Evolutionary conservation across 2,113 vertebrate genomes (phyloP).

Genomic region (Marmota monax): DNA sequence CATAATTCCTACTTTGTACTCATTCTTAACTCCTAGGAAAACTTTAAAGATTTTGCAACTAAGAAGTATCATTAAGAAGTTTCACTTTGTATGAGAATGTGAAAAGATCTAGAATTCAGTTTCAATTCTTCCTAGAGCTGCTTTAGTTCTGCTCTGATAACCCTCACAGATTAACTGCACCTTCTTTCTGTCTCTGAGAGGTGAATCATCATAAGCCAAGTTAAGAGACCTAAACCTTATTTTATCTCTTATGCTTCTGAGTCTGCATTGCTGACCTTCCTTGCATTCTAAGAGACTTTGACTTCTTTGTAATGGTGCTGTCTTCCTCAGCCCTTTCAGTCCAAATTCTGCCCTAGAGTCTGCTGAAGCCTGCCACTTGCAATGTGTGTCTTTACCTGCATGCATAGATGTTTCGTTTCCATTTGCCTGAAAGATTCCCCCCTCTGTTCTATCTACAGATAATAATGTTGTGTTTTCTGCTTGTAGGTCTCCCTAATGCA

Average conservation of each 20-base stretch:
- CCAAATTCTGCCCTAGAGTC: background rate
- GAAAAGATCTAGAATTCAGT: background rate
- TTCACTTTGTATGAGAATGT: background rate
- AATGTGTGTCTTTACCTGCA: background rate
- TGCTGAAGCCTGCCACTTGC: background rate
- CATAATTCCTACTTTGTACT: background rate
- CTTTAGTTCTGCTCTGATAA: background rate
- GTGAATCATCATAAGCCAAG: background rate
- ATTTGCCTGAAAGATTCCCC: background rate
- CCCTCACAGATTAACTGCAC: background rate
- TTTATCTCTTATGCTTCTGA: background rate
- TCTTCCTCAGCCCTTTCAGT: background rate
- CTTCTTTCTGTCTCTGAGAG: conserved; percentile 19
- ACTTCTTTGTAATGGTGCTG: background rate
- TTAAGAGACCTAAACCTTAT: background rate
- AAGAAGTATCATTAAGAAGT: background rate
- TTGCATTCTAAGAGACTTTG: background rate
- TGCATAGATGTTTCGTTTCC: background rate
- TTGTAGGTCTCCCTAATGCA: background rate
- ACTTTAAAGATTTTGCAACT: background rate
- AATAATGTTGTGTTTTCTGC: background rate
- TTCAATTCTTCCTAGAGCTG: background rate
- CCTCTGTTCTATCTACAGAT: background rate
- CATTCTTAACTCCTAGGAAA: background rate
- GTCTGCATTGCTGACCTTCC: background rate